Conservation (phyloP, 2,888 invertebrate genomes). For the Drosophila pegasa region DNA sequence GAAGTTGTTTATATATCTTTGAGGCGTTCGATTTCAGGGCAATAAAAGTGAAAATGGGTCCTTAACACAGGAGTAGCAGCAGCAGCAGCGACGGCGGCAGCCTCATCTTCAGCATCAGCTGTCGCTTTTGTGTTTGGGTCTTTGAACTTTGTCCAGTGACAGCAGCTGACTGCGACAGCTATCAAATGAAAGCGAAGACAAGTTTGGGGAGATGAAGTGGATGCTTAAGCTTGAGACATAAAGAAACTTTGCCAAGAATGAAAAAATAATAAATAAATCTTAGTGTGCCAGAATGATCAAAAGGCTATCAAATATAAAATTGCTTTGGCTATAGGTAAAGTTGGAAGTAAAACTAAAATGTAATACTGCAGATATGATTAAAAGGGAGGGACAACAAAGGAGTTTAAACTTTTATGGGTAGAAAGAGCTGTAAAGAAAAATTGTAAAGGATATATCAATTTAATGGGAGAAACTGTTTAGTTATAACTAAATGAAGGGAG, state of each 20-base stretch:
- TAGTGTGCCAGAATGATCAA: not conserved
- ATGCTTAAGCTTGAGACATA: not conserved
- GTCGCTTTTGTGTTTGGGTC: constrained; percentile 54
- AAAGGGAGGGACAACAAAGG: not conserved
- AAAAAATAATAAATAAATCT: constrained; percentile 3
- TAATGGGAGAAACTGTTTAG: too few species aligned
- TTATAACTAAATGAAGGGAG: too few species aligned
- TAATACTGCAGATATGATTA: not conserved
- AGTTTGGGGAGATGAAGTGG: constrained; percentile 17
- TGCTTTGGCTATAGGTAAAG: not conserved
- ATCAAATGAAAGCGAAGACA: constrained; percentile 34
- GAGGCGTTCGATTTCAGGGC: constrained; percentile 63
- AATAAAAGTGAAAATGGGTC: constrained; percentile 72
- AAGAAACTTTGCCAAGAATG: not conserved
- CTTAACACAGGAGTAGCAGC: constrained; percentile 44
- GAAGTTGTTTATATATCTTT: constrained; percentile 56
- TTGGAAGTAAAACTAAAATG: too few species aligned
- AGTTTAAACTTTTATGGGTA: too few species aligned
- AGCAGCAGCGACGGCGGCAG: constrained; percentile 5
- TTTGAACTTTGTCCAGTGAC: constrained; percentile 50
- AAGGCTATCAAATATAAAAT: not conserved
- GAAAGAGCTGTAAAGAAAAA: too few species aligned
- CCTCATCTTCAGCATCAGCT: constrained; percentile 46
- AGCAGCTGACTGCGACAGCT: constrained; percentile 49
- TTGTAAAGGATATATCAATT: too few species aligned